Evolutionary conservation across 1,140 invertebrate genomes (phyloP).

Genomic region (Drosophila willistoni): DNA sequence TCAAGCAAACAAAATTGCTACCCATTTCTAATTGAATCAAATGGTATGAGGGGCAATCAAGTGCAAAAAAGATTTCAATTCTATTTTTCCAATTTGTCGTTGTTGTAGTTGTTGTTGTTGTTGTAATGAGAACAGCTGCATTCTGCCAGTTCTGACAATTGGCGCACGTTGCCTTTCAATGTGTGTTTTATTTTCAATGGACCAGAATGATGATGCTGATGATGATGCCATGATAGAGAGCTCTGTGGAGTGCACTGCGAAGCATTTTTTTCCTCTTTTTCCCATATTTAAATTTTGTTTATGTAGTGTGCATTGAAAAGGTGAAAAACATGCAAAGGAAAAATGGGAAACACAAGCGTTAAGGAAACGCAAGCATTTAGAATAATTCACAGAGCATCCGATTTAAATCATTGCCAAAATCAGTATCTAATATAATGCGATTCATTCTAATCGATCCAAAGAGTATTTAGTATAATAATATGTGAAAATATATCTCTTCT

Average conservation of each 20-base stretch:
- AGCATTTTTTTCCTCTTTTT: slow-evolving; percentile 5
- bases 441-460: too few species aligned
- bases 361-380: not conserved
- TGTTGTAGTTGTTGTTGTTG: slow-evolving; percentile 30
- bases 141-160: slow-evolving; percentile 61
- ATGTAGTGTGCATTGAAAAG: not conserved
- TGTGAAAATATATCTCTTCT: too few species aligned
- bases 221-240: slow-evolving; percentile 1
- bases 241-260: not conserved
- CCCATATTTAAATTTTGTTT: not conserved
- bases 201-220: slow-evolving; percentile 22
- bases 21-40: slow-evolving; percentile 61
- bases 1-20: slow-evolving; percentile 25
- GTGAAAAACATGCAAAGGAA: not conserved
- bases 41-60: slow-evolving; percentile 60
- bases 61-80: slow-evolving; percentile 45
- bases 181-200: slow-evolving; percentile 56
- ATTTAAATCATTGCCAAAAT: too few species aligned
- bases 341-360: not conserved
- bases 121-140: slow-evolving; percentile 27
- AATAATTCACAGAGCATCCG: too few species aligned
- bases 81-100: slow-evolving; percentile 2
- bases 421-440: too few species aligned
- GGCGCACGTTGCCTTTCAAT: slow-evolving; percentile 68
- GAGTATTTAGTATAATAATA: too few species aligned